These are phyloP conservation scores for Choloepus didactylus DNA, from an alignment of 2,797 vertebrate species.

Conservation along the genomic window DNA sequence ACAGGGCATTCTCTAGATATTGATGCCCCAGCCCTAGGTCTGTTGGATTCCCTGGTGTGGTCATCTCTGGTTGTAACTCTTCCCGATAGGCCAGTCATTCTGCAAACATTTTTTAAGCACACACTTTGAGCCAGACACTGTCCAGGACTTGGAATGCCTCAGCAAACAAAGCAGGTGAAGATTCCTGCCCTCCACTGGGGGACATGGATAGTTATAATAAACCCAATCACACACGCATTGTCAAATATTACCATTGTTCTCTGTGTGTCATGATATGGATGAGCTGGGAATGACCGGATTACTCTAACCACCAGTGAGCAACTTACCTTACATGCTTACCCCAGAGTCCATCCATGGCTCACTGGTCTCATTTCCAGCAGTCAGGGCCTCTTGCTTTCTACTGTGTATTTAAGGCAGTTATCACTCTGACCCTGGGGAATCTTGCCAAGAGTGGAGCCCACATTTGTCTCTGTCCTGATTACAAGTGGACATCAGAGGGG, in stretches of 20 bases:
- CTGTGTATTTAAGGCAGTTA: not conserved
- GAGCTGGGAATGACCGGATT: not conserved
- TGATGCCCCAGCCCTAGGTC: fast-evolving
- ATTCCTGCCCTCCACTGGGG: not conserved
- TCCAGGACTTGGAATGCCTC: not conserved
- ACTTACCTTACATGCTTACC: not conserved
- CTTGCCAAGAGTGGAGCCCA: not conserved
- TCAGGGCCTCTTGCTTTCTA: not conserved
- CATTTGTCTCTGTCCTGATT: not conserved
- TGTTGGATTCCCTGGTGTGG: not conserved
- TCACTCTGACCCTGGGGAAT: not conserved
- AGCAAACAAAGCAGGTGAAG: not conserved
- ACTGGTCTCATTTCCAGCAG: not conserved
- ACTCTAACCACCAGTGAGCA: not conserved
- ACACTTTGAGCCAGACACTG: not conserved
- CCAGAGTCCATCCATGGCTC: not conserved
- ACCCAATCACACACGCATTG: not conserved
- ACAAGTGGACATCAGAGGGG: not conserved
- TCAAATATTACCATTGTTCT: not conserved
- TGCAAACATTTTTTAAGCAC: not conserved
- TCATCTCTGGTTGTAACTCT: fast-evolving
- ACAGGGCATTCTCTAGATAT: not conserved
- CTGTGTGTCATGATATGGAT: not conserved
- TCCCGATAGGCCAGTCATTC: no score
- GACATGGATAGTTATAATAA: not conserved